Evolutionary conservation across 2,113 vertebrate genomes (phyloP).

Genomic region (Amazona vittata): DNA sequence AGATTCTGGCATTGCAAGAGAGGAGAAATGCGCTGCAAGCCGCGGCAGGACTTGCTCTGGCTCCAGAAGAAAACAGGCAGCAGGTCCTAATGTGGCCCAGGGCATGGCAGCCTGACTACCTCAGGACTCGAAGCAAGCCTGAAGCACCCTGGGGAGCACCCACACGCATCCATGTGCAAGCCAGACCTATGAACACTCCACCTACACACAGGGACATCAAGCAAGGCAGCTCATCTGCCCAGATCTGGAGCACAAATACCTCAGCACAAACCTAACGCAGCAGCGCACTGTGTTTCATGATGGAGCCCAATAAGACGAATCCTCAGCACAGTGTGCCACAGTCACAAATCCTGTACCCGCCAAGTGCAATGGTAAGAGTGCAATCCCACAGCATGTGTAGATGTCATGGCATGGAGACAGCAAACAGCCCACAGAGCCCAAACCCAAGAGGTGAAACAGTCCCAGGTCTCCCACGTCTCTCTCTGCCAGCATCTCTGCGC

Average conservation of each 20-base stretch:
- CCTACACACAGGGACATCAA: not conserved
- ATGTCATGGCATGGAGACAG: fast-evolving
- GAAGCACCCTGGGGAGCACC: fast-evolving
- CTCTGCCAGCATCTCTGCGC: not conserved
- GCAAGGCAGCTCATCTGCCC: fast-evolving
- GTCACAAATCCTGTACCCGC: fast-evolving
- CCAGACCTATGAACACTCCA: not conserved
- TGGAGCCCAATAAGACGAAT: fast-evolving
- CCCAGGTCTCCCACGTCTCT: not conserved
- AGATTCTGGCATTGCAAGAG: not conserved
- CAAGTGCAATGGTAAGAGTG: fast-evolving
- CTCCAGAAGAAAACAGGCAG: not conserved
- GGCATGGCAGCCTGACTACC: not conserved
- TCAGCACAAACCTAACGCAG: not conserved
- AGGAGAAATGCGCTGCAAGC: fast-evolving
- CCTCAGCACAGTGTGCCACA: fast-evolving
- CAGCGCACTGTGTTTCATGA: fast-evolving
- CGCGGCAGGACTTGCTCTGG: not conserved
- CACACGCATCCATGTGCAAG: fast-evolving
- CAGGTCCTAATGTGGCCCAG: fast-evolving
- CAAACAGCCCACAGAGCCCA: not conserved
- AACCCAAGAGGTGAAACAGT: not conserved
- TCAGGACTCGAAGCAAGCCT: fast-evolving
- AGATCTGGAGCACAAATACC: not conserved
- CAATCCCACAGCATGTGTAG: not conserved